phyloP scores from a whole-genome alignment of 2,113 vertebrate genomes.

The Burhinus oedicnemus region DNA sequence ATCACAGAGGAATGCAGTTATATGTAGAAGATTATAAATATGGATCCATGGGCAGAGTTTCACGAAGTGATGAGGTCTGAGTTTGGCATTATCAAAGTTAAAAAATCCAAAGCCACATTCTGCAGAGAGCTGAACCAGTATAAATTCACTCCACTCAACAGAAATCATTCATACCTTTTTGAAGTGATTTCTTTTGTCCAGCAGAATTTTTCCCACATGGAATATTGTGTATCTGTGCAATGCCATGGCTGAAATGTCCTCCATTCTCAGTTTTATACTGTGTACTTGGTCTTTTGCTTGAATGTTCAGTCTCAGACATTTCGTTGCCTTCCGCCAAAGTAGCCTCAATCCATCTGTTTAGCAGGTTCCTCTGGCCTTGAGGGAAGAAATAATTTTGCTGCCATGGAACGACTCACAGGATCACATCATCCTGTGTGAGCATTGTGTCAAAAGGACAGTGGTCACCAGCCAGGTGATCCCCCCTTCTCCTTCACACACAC shows the following conservation, averaged over 20 bases:
- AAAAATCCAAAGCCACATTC: background rate
- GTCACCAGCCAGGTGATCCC: background rate
- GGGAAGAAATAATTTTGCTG: background rate
- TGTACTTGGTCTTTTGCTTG: background rate
- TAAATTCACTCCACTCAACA: background rate
- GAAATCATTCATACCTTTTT: background rate
- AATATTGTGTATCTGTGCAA: background rate
- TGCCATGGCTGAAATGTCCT: background rate
- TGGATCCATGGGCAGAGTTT: background rate
- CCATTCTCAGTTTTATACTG: background rate
- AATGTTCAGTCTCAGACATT: background rate
- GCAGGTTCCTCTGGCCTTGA: background rate
- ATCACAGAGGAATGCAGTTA: background rate
- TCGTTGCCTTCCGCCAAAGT: background rate
- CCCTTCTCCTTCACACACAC: background rate
- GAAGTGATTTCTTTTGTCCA: background rate
- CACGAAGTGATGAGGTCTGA: background rate
- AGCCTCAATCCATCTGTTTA: background rate
- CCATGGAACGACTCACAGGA: background rate
- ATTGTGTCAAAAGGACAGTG: background rate
- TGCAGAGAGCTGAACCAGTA: background rate
- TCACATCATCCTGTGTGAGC: background rate
- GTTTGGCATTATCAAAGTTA: background rate
- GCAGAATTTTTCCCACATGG: background rate
- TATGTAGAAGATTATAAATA: background rate